Evolutionary conservation across 2,797 vertebrate genomes (phyloP).

Genomic region (Hemitrygon akajei): DNA sequence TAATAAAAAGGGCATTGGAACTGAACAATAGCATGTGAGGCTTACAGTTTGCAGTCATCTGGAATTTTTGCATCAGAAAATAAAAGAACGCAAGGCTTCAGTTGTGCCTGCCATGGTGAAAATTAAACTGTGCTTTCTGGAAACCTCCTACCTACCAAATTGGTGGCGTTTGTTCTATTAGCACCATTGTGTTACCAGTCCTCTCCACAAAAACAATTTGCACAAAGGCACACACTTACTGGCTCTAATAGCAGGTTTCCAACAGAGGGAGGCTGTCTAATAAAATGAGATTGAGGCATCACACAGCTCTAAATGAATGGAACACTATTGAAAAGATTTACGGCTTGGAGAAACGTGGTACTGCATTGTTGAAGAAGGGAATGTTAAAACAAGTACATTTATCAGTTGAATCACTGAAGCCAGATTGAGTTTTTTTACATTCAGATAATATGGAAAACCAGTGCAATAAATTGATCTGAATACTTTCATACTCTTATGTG

Average conservation of each 20-base stretch:
- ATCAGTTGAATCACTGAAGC: slow-evolving; percentile 34
- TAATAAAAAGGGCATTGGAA: too few relatives aligned
- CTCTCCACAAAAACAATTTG: not conserved
- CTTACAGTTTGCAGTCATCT: not conserved
- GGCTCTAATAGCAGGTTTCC: not conserved
- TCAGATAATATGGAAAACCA: not conserved
- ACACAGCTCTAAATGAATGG: not conserved
- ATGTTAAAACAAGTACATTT: not conserved
- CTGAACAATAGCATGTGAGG: not conserved
- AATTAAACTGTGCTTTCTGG: not conserved
- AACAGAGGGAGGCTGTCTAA: not conserved
- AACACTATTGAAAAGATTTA: not conserved
- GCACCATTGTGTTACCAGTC: not conserved
- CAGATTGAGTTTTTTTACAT: not conserved
- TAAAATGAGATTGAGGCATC: not conserved
- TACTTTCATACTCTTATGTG: not conserved
- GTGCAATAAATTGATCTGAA: not conserved
- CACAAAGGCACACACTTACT: not conserved
- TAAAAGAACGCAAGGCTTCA: not conserved
- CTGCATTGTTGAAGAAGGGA: not conserved
- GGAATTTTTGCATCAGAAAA: not conserved
- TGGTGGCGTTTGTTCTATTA: not conserved
- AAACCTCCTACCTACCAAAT: not conserved
- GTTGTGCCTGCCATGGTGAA: not conserved
- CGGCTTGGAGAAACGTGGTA: not conserved